Percentiles rank a stretch among this genome's conserved stretches.
Evolutionary conservation across 2,113 vertebrate species (phyloP).

Genomic region (Colistium nudipinnis): DNA sequence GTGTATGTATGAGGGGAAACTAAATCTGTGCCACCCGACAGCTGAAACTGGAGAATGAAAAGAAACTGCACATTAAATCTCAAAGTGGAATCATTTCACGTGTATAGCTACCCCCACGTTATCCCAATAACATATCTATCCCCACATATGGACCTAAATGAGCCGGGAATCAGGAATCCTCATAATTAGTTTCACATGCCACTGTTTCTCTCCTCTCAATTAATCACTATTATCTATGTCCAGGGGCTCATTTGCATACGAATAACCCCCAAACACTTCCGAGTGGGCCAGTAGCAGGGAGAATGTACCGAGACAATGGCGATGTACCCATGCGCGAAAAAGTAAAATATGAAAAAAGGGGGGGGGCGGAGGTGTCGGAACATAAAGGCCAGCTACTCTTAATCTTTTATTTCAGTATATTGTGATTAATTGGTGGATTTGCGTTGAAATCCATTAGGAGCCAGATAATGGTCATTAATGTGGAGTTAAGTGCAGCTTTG

Average conservation of each 20-base stretch:
- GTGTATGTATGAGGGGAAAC: neutral
- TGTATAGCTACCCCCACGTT: constrained; percentile 3
- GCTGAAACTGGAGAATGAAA: neutral
- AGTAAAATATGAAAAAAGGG: constrained; percentile 56
- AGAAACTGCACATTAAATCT: constrained; percentile 10
- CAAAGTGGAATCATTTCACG: neutral
- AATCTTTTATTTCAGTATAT: constrained; percentile 59
- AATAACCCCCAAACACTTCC: constrained; percentile 76
- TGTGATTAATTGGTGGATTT: constrained; percentile 68
- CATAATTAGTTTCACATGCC: constrained; percentile 78
- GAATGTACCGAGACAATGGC: constrained; percentile 39
- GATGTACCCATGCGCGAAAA: constrained; percentile 62
- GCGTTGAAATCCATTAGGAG: constrained; percentile 51
- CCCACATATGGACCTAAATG: constrained; percentile 59
- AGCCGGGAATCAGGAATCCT: constrained; percentile 72
- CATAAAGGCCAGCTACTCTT: constrained; percentile 61
- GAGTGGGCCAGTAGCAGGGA: constrained; percentile 61
- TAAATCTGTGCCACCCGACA: neutral
- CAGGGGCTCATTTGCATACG: constrained; percentile 79
- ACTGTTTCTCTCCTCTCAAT: constrained; percentile 78
- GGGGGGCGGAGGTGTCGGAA: constrained; percentile 52
- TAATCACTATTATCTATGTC: constrained; percentile 82
- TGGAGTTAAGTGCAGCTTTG: constrained; percentile 42
- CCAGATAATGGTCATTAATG: constrained; percentile 59
- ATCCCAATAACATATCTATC: constrained; percentile 59